phyloP scores from a whole-genome alignment of 2,113 vertebrate genomes.

The Clupea harengus region DNA sequence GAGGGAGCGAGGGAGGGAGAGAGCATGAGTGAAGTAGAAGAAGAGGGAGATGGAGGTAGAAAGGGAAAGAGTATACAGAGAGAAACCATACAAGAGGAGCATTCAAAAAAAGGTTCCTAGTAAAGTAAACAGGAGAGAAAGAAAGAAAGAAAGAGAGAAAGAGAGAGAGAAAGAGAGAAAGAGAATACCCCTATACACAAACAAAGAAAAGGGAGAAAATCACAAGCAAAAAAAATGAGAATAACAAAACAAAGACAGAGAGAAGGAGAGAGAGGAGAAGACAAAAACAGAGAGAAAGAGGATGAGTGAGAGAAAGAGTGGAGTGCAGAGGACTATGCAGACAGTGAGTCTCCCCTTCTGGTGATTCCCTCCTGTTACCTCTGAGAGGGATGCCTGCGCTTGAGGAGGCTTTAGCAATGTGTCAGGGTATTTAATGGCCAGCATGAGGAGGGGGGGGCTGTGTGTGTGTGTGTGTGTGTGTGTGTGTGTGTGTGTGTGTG shows the following conservation, averaged over 20 bases:
- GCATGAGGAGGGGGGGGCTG: background rate
- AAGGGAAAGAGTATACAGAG: background rate
- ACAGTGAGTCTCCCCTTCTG: slow-evolving; percentile 2
- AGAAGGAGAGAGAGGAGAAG: slow-evolving; percentile 4
- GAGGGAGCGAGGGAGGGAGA: background rate
- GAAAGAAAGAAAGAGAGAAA: slow-evolving; percentile 19
- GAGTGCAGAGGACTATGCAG: background rate
- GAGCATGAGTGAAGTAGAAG: background rate
- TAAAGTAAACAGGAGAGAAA: background rate
- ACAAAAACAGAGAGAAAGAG: background rate
- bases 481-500: slow-evolving; percentile 1
- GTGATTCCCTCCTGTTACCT: slow-evolving; percentile 37
- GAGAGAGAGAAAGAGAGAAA: slow-evolving; percentile 22
- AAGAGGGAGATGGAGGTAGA: background rate
- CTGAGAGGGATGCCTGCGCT: slow-evolving; percentile 17
- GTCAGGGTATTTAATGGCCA: slow-evolving; percentile 23
- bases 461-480: background rate
- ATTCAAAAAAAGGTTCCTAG: background rate
- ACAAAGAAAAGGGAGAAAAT: background rate
- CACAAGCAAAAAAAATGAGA: background rate
- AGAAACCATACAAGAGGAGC: too few species aligned
- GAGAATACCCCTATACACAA: background rate
- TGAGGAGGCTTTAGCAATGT: slow-evolving; percentile 13
- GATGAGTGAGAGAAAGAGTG: slow-evolving; percentile 24
- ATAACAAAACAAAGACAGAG: background rate